A percentile compares a stretch with the other conserved stretches of the same genome.
These are phyloP conservation scores for Beroe ovata DNA, from an alignment of 37 sponge, comb jelly and placozoan species.

Conservation along the genomic window DNA sequence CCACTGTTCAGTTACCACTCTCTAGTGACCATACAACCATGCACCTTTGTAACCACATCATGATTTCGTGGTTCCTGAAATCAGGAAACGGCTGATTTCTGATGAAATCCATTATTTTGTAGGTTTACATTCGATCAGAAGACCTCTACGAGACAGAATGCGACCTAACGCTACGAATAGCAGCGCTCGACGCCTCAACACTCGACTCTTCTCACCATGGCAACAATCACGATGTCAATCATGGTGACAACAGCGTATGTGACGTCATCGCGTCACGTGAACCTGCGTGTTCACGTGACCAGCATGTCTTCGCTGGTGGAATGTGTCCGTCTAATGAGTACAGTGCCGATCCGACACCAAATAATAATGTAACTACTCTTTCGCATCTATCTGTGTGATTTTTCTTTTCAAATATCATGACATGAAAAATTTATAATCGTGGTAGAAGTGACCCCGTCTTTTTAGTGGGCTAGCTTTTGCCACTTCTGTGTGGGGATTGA, in stretches of 20 bases:
- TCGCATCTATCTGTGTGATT: background rate
- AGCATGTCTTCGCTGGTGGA: background rate
- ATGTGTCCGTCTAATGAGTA: background rate
- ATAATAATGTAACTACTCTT: background rate
- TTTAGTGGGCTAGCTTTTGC: no score
- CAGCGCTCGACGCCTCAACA: background rate
- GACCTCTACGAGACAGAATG: conserved; percentile 19
- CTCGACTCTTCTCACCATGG: background rate
- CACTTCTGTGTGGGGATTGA: no score
- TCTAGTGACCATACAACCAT: no score
- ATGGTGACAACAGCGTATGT: background rate
- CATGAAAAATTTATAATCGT: no score
- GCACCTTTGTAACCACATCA: no score
- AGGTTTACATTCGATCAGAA: conserved; percentile 9
- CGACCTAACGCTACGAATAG: conserved; percentile 11
- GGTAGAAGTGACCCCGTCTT: no score
- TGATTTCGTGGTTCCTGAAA: no score
- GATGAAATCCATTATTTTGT: background rate
- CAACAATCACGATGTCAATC: conserved; percentile 19
- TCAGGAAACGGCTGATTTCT: background rate
- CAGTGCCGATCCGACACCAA: conserved; percentile 1
- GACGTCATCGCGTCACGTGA: background rate
- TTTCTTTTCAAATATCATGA: no score
- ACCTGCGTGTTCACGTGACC: background rate
- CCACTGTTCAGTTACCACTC: no score